These are phyloP conservation scores for Matsumurasca onukii DNA, from an alignment of 1,140 invertebrate species.

Conservation along the genomic window DNA sequence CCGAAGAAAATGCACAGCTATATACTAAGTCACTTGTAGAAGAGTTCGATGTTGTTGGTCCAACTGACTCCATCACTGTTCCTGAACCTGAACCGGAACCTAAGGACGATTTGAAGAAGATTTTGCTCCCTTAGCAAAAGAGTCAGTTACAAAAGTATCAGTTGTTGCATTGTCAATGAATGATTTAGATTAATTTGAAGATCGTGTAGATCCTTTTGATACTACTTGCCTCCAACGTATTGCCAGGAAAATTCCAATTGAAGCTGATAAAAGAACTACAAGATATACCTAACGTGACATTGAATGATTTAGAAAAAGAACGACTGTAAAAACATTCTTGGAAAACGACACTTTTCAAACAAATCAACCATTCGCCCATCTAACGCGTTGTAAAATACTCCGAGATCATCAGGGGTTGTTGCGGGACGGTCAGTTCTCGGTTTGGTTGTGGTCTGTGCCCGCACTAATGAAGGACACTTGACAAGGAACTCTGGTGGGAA, in stretches of 20 bases:
- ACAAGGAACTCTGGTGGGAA: too few relatives aligned
- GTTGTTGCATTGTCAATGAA: not conserved
- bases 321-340: too few relatives aligned
- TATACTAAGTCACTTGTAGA: constrained; percentile 14
- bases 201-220: constrained; percentile 77
- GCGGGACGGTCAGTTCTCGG: too few relatives aligned
- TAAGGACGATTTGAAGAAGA: constrained; percentile 63
- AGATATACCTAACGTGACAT: constrained; percentile 9
- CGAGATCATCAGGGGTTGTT: too few relatives aligned
- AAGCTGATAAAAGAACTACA: constrained; percentile 52
- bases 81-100: constrained; percentile 38
- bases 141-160: constrained; percentile 59
- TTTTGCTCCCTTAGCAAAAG: constrained; percentile 72
- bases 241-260: constrained; percentile 65
- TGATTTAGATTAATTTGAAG: constrained; percentile 41
- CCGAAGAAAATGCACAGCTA: not conserved
- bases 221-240: constrained; percentile 74
- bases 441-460: too few relatives aligned
- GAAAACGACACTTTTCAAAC: too few relatives aligned
- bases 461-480: too few relatives aligned
- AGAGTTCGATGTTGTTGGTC: constrained; percentile 26
- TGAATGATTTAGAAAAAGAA: constrained; percentile 26
- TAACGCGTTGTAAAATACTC: too few relatives aligned
- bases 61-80: not conserved
- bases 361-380: too few relatives aligned